Evolutionary conservation across 2,113 vertebrate genomes (phyloP), one percentile per base, ranked within the genome.

Genomic region (Cololabis saira): DNA sequence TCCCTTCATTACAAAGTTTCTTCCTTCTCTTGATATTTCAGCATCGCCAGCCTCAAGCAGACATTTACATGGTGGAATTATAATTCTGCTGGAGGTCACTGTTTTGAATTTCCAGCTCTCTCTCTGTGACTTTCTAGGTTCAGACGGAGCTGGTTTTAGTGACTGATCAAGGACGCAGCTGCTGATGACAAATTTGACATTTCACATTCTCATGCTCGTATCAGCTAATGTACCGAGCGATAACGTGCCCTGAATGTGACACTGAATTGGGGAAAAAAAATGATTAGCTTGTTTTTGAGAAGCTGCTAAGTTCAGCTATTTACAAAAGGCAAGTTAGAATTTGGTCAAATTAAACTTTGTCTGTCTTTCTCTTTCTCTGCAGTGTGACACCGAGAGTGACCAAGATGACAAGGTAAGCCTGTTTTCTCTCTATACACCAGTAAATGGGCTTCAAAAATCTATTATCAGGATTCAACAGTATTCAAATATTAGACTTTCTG

Each of bases 381-480:
- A 94, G 97, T 97, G 97, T 73, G 97, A 98, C 91, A 99, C 96
- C 0, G 96, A 97, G 90, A 99, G 94, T 50, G 97, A 97, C 86
- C 96, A 94, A 78, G 96, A 98, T 79, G 96, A 96, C 88, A 99
- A 98, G 97, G 97, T 98, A 96, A 92, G 95, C 3, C 53, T 61
- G n/a, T n/a, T 12, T 16, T 72, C 41, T 44, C 30, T 52, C 19
- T 12, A 9, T 9, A 0, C 15, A 16, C 0, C 30, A 0, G 16
- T 22, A 18, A 47, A 55, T 16, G 41, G 54, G 49, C 42, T 63
- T 54, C 47, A 56, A 27, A 48, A 22, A 3, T 68, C 41, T 63
- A 76, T 65, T 69, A 82, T 75, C 56, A 21, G 57, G 27, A 71
- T 76, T 82, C 61, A 83, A 42, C 58, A 37, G 82, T 21, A 81